Base-by-base conservation (phyloP, 2,888 invertebrate species). In the Pollenia angustigena region DNA sequence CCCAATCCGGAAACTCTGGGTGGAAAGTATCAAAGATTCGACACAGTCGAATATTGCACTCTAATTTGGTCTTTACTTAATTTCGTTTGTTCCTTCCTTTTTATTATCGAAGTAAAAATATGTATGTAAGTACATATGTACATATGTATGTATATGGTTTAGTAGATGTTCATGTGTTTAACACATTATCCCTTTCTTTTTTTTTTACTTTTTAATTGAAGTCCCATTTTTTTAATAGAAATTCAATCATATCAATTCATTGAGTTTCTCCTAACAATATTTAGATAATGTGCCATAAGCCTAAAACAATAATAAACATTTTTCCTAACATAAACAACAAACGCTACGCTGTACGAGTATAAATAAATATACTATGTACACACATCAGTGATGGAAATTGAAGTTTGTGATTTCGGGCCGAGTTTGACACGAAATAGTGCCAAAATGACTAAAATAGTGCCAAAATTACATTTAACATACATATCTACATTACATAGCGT, bases 251-350 rank as follows among this genome's bases (percentile, higher is more conserved):
- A 66, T 79, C 64, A 74, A 60, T 84, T 79, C 75, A 80, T 75
- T 85, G 75, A 75, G 46, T 80, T 83, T 80, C 69, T 68, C 23
- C 40, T 80, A 81, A 81, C 81, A 78, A 68, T 82, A 52, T 85
- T 81, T 82, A 82, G 71, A 66, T 81, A 85, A 80, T 85, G 80
- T 80, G 80, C 68, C 79, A 84, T 79, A 84, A 84, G 74, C 68
- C 68, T 79, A 68, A 66, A 62, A 69, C 68, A 81, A 75, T 81
- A 80, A 81, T 85, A 64, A 85, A 75, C 74, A 85, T 81, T 64
- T 75, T 75, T 56, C 12, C 68, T 74, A 46, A 62, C 46, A 68
- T 80, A 62, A 69, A 71, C 56, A 62, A 66, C 54, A 56, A 46
- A 74, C 54, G 72, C 42, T 23, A 48, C 40, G 7, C 50, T 69